Conservation (phyloP, 30 jellyfish, hydroid and myxozoan genomes). For the Sanderia malayensis region DNA sequence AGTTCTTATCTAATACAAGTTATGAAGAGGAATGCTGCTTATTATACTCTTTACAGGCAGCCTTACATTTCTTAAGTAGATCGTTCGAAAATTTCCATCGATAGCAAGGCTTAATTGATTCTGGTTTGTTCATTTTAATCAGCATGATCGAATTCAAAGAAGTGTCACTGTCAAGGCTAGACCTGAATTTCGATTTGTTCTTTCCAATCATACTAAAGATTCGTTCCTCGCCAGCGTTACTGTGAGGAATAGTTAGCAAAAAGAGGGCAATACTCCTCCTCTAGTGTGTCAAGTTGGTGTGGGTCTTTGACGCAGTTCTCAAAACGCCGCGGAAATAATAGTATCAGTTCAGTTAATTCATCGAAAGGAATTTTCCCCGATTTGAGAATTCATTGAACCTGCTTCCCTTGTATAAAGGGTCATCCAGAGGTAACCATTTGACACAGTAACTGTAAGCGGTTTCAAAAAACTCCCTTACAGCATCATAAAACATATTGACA, state of each 20-base stretch:
- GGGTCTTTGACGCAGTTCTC: slow-evolving; percentile 17
- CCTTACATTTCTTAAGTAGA: slow-evolving; percentile 17
- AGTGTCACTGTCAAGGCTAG: slow-evolving; percentile 25
- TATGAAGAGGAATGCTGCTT: slow-evolving; percentile 10
- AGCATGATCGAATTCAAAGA: slow-evolving; percentile 25
- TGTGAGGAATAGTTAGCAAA: slow-evolving; percentile 36
- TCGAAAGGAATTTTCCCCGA: slow-evolving; percentile 24
- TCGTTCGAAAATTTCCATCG: slow-evolving; percentile 4
- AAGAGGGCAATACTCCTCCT: slow-evolving; percentile 37
- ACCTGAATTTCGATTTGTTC: slow-evolving; percentile 36
- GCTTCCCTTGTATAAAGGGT: slow-evolving; percentile 38
- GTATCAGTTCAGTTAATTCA: slow-evolving; percentile 20
- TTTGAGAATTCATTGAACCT: slow-evolving; percentile 29
- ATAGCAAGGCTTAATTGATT: slow-evolving; percentile 17
- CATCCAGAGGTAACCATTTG: slow-evolving; percentile 57
- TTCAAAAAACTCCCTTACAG: slow-evolving; percentile 39
- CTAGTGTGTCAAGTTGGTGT: neutral
- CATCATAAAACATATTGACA: slow-evolving; percentile 43
- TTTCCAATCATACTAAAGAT: slow-evolving; percentile 26
- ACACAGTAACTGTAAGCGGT: slow-evolving; percentile 47
- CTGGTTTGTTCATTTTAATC: slow-evolving; percentile 39
- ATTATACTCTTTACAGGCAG: slow-evolving; percentile 29
- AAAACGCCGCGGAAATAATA: neutral
- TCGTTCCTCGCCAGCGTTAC: slow-evolving; percentile 46
- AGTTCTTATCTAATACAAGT: slow-evolving; percentile 7